Conservation (phyloP, 2,888 invertebrate species). For the Polydrusus cervinus region DNA sequence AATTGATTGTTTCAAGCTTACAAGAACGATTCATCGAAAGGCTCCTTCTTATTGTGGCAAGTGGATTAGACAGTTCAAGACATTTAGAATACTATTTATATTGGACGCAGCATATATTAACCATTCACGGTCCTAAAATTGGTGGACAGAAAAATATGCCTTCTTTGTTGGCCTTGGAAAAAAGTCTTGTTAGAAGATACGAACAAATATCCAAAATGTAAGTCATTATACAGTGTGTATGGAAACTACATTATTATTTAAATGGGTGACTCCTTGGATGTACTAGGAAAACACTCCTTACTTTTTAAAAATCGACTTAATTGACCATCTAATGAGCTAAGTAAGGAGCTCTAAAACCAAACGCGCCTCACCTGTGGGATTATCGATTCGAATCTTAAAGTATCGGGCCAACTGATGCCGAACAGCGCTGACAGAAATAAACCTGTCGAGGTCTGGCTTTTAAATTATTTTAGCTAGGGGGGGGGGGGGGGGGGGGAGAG, state of each 20-base stretch:
- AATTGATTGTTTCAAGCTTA: conserved; percentile 80
- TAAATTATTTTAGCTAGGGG: too few relatives aligned
- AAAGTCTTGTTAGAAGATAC: conserved; percentile 84
- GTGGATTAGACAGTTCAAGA: conserved; percentile 82
- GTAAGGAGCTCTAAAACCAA: too few relatives aligned
- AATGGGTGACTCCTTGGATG: conserved; percentile 5
- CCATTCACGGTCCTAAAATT: conserved; percentile 76
- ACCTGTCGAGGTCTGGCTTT: too few relatives aligned
- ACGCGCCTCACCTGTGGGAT: too few relatives aligned
- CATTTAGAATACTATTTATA: conserved; percentile 92
- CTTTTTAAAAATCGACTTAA: too few relatives aligned
- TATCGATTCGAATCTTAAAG: too few relatives aligned
- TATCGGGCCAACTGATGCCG: too few relatives aligned
- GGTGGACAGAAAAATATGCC: conserved; percentile 76
- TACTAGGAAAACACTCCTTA: too few relatives aligned
- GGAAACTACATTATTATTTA: too few relatives aligned
- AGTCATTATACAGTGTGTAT: conserved; percentile 69
- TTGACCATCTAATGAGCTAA: too few relatives aligned
- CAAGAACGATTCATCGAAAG: conserved; percentile 85
- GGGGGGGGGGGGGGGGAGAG: too few relatives aligned
- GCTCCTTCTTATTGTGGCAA: conserved; percentile 81
- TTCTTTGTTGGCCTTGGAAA: conserved; percentile 83
- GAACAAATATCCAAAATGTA: conserved; percentile 90
- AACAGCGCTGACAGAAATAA: too few relatives aligned
- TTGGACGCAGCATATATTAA: conserved; percentile 84